Base-by-base conservation (phyloP, 1,140 invertebrate genomes). In the Solenopsis invicta region DNA sequence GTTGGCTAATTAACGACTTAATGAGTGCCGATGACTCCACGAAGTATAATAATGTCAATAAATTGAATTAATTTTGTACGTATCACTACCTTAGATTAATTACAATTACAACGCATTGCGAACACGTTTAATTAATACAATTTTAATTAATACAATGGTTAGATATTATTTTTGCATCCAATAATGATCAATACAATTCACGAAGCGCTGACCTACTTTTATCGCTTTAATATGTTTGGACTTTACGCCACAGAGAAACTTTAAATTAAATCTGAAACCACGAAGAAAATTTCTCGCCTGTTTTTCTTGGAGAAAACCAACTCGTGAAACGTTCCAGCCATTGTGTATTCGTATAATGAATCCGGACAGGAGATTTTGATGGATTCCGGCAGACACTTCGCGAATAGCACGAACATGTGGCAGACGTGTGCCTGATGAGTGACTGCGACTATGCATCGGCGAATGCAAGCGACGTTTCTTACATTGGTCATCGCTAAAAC, bases 401-500 rank as follows among this genome's bases (percentile, higher is more conserved):
- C 69, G 54, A 84, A 84, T 61, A 62, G 69, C 69, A n/a, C 54
- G 48, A 50, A 74, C 69, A 82, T 52, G 41, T 84, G 80, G 54
- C 67, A 54, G 54, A 72, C 18, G 34, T 84, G 48, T 50, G 56
- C 8, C 34, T 45, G 62, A 52, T n/a, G 76, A 66, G 62, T 67
- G 75, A 13, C 59, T 34, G 12, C 41, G 45, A 21, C 10, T 24
- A 29, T 74, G 52, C 18, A 75, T 50, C n/a, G 37, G 41, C 24
- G 24, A 72, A 72, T n/a, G 52, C 18, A 18, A 74, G 48, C 18
- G 54, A 81, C 48, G 37, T 62, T 37, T 48, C 69, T 84, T 54
- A 48, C 21, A 29, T 37, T 8, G 41, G 54, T 75, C 69, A 84
- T 50, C 71, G 41, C 69, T 84, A 84, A 84, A 84, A 75, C 41